Conservation (phyloP, 2,888 invertebrate species). For the Drosophila affinis region DNA sequence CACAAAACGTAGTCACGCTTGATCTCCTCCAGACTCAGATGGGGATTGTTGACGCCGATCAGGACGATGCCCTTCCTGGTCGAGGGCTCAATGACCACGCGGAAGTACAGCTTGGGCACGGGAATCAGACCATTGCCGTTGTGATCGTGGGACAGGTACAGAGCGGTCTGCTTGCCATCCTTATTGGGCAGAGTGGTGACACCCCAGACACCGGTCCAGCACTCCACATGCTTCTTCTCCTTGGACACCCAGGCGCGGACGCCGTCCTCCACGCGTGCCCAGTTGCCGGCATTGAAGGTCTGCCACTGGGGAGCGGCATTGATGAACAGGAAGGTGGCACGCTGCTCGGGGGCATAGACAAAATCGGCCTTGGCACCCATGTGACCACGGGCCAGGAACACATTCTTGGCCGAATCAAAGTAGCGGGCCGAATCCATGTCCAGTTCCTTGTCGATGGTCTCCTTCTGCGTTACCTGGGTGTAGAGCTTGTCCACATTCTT, state of each 20-base stretch:
- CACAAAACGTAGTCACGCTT: conserved; percentile 77
- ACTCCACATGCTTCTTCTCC: conserved; percentile 79
- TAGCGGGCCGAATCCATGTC: conserved; percentile 61
- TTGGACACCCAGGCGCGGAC: conserved; percentile 83
- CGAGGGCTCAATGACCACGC: conserved; percentile 84
- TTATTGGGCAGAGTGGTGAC: conserved; percentile 85
- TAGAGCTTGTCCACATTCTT: conserved; percentile 80
- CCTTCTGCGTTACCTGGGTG: conserved; percentile 73
- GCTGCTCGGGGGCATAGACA: conserved; percentile 84
- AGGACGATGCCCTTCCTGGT: conserved; percentile 84
- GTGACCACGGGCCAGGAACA: conserved; percentile 84
- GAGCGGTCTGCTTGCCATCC: conserved; percentile 72
- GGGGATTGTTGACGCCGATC: conserved; percentile 83
- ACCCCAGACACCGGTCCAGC: conserved; percentile 86
- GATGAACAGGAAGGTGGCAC: conserved; percentile 85
- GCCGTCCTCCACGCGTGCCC: conserved; percentile 85
- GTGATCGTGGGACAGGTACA: conserved; percentile 80
- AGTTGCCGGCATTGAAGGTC: conserved; percentile 86
- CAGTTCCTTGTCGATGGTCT: conserved; percentile 77
- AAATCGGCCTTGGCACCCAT: conserved; percentile 85
- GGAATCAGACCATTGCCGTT: conserved; percentile 82
- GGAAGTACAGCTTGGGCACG: conserved; percentile 86
- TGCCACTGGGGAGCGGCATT: conserved; percentile 86
- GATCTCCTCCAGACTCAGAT: conserved; percentile 72
- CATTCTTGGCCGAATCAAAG: conserved; percentile 58